Base-by-base conservation (phyloP, 2,888 invertebrate genomes). In the Masnerella sp. region DNA sequence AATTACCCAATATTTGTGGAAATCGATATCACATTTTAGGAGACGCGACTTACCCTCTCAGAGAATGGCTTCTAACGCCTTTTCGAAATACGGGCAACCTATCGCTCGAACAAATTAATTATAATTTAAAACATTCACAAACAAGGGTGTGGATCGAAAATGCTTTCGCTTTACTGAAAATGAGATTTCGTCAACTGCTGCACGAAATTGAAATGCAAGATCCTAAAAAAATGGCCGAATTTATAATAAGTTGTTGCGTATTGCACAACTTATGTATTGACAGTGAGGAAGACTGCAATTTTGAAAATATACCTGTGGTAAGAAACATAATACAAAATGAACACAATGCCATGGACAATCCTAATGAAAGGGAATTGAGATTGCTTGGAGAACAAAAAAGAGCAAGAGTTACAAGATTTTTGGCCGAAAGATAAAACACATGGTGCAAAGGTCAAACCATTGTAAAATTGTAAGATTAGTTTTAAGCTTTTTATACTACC, bases 191-290 rank as follows among this genome's bases (percentile, higher is more conserved):
- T 5, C 25, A 25, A 25, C 7, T 25, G n/a, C n/a, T n/a, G 25
- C 25, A 25, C 25, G 25, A 25, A 25, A 4, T 25, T 25, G 25
- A 25, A 4, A 25, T 25, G 25, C 25, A 25, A 5, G 7, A 4
- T 4, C 25, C 25, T 7, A 7, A 25, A 7, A 42, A 42, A 42
- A 38, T 38, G 5, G 14, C 38, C 5, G 1, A 42, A 18, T 42
- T 42, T 18, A 42, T 18, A 18, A 42, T 42, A 42, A 14, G 42
- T 9, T 42, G 42, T n/a, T 17, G 18, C 3, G 42, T 42, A 7
- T 18, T 42, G n/a, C 42, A 42, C 15, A 42, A 42, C n/a, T 42
- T 42, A 42, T 42, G 18, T n/a, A 42, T 42, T 18, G 38, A 38
- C 7, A 5, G 7, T 25, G 7, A 25, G 5, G 25, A 25, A 4